These are phyloP conservation scores for Macroglossus sobrinus DNA, from an alignment of 2,113 vertebrate species.

Conservation along the genomic window DNA sequence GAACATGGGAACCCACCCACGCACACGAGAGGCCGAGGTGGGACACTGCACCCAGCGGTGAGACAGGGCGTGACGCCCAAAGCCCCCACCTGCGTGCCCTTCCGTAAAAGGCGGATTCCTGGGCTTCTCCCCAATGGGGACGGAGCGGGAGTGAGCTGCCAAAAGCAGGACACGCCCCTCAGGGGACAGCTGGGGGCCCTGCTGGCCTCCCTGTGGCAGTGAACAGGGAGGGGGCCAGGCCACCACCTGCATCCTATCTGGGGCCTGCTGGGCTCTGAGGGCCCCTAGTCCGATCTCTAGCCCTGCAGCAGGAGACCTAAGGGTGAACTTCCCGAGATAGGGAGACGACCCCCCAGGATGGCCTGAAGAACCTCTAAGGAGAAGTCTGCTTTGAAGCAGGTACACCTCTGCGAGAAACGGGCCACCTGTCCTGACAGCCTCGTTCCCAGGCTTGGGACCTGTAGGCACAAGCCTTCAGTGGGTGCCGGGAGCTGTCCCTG, in stretches of 20 bases:
- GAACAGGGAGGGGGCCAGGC: background rate
- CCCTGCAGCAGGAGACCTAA: background rate
- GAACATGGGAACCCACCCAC: background rate
- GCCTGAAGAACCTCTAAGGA: background rate
- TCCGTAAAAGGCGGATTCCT: background rate
- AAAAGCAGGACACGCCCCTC: background rate
- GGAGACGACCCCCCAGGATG: background rate
- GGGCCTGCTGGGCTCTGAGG: background rate
- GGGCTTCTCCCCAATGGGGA: background rate
- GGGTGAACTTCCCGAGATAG: background rate
- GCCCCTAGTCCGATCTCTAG: background rate
- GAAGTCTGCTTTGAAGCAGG: background rate
- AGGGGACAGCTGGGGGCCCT: background rate
- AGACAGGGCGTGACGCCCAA: fast-evolving
- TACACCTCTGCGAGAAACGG: background rate
- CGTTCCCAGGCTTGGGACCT: background rate
- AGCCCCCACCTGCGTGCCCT: background rate
- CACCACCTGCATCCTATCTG: background rate
- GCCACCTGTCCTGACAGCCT: fast-evolving
- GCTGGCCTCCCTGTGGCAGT: background rate
- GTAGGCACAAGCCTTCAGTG: background rate
- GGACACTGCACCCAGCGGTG: background rate
- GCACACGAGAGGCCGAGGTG: background rate
- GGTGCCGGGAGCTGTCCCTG: background rate
- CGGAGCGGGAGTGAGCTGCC: background rate